Evolutionary conservation across 2,797 vertebrate genomes (phyloP), one percentile per base, ranked within the genome.

Genomic region (Cynodonichthys magdalenae): DNA sequence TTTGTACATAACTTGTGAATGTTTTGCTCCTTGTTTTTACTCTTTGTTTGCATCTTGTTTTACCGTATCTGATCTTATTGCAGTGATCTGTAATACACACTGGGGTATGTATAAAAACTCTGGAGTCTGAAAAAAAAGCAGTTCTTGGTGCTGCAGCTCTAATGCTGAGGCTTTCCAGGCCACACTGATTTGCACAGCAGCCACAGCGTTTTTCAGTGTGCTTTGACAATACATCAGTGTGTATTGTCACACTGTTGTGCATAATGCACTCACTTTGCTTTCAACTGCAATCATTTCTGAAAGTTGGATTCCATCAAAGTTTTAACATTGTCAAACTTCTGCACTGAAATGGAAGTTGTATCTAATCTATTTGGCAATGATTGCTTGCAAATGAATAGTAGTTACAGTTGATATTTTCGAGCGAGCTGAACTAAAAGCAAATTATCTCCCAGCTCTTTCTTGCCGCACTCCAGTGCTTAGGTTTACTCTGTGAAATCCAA

Each of bases 291-390:
- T 72, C 71, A 71, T 44, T 66, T 69, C 18, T 29, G 41, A 65
- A 54, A 79, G 66, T 68, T 72, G 8, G 46, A 66, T 65, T 59
- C 45, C 57, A 69, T 75, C 66, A 64, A 59, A 72, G 63, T 78
- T 79, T 64, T n/a, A 60, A 56, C 55, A 64, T 24, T 58, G 36
- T 64, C 55, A 75, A 78, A 66, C 39, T 31, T 75, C 29, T 39
- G 19, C 31, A 1, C 56, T 31, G 41, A 67, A 69, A 54, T 29
- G 46, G 62, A 73, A 54, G 62, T 53, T 59, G 34, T 34, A 49
- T 53, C 29, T 56, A 69, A 75, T 76, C 65, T 75, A 24, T 58
- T 31, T 66, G 60, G 62, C 57, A 69, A 31, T 69, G 67, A 75
- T 71, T 10, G 0, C 49, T 59, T 9, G 58, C 45, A 80, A 78